Evolutionary conservation across 1,140 invertebrate genomes (phyloP), one percentile per base, ranked within the genome.

Genomic region (Tetramorium parvispinum): DNA sequence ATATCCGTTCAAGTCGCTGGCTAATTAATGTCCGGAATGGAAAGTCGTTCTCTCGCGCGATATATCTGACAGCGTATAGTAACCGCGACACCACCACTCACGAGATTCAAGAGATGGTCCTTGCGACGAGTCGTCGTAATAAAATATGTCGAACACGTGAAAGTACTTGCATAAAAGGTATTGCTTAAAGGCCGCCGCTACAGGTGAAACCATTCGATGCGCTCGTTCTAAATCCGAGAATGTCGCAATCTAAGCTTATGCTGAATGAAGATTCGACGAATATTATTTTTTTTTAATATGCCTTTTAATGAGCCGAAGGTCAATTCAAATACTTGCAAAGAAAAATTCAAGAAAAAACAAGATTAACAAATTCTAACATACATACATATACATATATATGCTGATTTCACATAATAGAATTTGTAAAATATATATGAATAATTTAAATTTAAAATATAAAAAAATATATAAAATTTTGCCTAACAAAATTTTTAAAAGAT

Each of bases 21-120:
- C 53, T 86, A 88, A 89, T 91, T 88, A 88, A 87, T 85, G 40
- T 70, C 53, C 63, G 16, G 70, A 73, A 89, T 92, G 88, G 91
- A 92, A 92, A 90, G 90, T 91, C 87, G 87, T 88, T 87, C 76
- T 51, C 78, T 85, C 43, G 53, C 68, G 43, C 55, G 70, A 61
- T 75, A 40, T 37, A 61, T 87, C 66, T 13, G 43, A 27, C 13
- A n/a, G 51, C 18, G 24, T 53, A 46, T 59, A 78, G 46, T 57
- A 55, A 51, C 24, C 24, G 32, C 55, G 77, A 76, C 51, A 59
- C 16, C 24, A 21, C 43, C 43, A 46, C 24, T 49, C 51, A 43
- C 37, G 68, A 43, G 51, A 76, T 77, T 55, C 61, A 82, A n/a
- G 40, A 27, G 86, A 87, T 57, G 78, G 46, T 87, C 76, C 37